phyloP scores from a whole-genome alignment of 2,113 vertebrate genomes.

The Scomber japonicus region DNA sequence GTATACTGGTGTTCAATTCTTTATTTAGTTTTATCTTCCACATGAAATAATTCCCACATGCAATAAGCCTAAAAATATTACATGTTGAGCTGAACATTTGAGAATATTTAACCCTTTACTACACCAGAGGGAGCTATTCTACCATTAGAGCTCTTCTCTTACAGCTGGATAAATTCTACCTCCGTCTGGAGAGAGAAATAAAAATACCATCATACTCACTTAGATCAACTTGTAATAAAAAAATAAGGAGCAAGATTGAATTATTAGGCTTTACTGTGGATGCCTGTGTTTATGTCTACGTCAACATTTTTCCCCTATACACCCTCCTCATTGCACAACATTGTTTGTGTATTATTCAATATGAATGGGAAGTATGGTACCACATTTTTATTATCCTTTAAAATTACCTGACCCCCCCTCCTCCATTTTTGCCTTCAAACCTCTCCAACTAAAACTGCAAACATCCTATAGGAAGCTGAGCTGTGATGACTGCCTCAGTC shows the following conservation, averaged over 20 bases:
- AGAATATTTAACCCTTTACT: no score
- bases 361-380: not conserved
- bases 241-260: no score
- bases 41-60: no score
- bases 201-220: not conserved
- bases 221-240: not conserved
- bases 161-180: not conserved
- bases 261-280: no score
- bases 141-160: not conserved
- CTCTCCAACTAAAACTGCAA: not conserved
- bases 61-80: no score
- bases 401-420: not conserved
- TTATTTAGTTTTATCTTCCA: no score
- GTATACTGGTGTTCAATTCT: no score
- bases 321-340: no score
- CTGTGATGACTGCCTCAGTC: not conserved
- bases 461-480: not conserved
- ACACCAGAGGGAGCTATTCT: constrained; percentile 65
- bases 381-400: not conserved
- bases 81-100: not conserved
- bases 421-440: not conserved
- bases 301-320: no score
- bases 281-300: not conserved
- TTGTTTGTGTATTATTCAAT: not conserved
- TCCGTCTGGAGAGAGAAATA: not conserved